Evolutionary conservation across 1,140 invertebrate genomes (phyloP), one percentile per base, ranked within the genome.

Genomic region (Leptinotarsa lineolata): DNA sequence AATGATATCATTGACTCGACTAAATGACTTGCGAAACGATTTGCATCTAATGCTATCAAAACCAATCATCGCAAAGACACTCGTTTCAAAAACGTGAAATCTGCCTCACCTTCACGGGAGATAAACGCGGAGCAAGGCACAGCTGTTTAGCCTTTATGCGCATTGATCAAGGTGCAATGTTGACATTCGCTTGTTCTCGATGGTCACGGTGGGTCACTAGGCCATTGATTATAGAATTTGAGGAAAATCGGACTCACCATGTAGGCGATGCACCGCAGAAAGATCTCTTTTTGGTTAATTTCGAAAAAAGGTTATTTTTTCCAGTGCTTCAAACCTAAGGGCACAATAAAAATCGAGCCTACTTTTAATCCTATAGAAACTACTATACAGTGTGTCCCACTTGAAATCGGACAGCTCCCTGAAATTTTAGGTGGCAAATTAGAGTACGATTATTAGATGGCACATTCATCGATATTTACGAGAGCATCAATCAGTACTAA

Each of bases 141-240:
- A 54, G 48, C 48, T 54, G 48, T 54, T 54, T 13, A 18, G 48
- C 48, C 48, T 54, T n/a, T 16, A 54, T 12, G 48, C 48, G n/a
- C 48, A 18, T 18, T 54, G 48, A 54, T 54, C 48, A 54, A 54
- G 48, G 48, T 54, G 48, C 16, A 54, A 54, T 54, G 48, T 54
- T 54, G 48, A 54, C 48, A 54, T 54, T 54, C 48, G 16, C 48
- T 54, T 54, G 15, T 54, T 54, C 48, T 54, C 48, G 48, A 54
- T 18, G 48, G 48, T 4, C 48, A n/a, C 48, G 48, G 48, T 54
- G n/a, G 48, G 48, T 54, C 48, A 54, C 48, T 54, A 0, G 48
- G 48, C 16, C 48, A 54, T 13, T 5, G 48, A 3, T 13, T 54
- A 54, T 54, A 15, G 48, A 54, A 54, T 54, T 18, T 39, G 8